phyloP scores from a whole-genome alignment of 2,888 invertebrate species.

The Rotaria socialis region DNA sequence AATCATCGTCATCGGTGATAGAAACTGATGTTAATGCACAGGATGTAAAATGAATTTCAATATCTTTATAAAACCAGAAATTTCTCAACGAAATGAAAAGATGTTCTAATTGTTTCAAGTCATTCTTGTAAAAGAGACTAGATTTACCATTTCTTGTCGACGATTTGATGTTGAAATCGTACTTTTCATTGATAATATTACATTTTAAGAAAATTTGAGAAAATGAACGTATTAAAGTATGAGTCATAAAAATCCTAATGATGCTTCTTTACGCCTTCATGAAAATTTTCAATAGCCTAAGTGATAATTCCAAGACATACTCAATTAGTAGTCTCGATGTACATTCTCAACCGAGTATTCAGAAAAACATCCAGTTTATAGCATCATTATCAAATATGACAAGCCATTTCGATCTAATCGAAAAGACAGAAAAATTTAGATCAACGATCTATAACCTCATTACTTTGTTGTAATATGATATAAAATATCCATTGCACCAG shows the following conservation, averaged over 20 bases:
- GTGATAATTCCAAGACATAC: too few species aligned
- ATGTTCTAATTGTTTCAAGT: background rate
- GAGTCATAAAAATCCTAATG: constrained; percentile 16
- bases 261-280: constrained; percentile 20
- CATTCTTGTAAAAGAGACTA: constrained; percentile 8
- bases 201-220: constrained; percentile 1
- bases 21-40: background rate
- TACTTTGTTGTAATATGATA: constrained; percentile 22
- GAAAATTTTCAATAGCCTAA: background rate
- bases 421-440: background rate
- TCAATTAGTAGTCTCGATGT: too few species aligned
- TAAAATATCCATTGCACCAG: background rate
- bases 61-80: background rate
- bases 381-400: constrained; percentile 19
- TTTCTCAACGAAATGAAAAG: constrained; percentile 4
- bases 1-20: background rate
- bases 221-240: background rate
- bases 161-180: background rate
- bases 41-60: constrained; percentile 1
- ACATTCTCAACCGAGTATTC: too few species aligned
- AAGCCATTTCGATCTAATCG: background rate
- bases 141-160: background rate
- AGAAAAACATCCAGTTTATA: too few species aligned
- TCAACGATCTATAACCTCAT: too few species aligned
- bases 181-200: background rate